Evolutionary conservation across 2,113 vertebrate genomes (phyloP), one percentile per base, ranked within the genome.

Genomic region (Nycticebus coucang): DNA sequence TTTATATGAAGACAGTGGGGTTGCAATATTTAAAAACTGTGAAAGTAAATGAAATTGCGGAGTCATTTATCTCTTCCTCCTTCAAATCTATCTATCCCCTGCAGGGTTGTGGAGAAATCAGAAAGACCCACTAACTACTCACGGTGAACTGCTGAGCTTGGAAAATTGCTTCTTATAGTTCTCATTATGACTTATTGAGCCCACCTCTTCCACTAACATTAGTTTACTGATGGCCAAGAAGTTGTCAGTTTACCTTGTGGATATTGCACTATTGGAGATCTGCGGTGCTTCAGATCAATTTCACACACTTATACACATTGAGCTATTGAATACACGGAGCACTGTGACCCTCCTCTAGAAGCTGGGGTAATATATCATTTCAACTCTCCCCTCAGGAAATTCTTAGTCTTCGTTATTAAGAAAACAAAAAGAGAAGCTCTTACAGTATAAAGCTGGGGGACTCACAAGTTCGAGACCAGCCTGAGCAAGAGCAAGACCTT

Each of bases 141-240:
- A 7, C 5, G 33, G 37, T 66, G 37, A 95, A 85, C n/a, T n/a
- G 11, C 85, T 92, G 69, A 33, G 68, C 78, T 87, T 64, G n/a
- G 37, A 88, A 96, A 92, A 96, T 77, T 60, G 24, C 50, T 93
- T 86, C 72, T 66, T 74, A 57, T 64, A n/a, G 83, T 53, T 81
- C 64, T 13, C 57, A 33, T 33, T 94, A 84, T 18, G 28, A 90
- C 33, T 68, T 57, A 88, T n/a, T 71, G 45, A 93, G 86, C 57
- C 26, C 41, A 24, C 37, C 41, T 91, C 24, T 59, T 41, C 82
- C 59, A 45, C 53, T 81, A 79, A 62, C 41, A 74, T 89, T 64
- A 91, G 57, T 74, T 85, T 87, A 79, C 37, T 94, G 28, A 77
- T 53, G 87, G 57, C 37, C 24, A 82, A 14, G 45, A 50, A 82